Conservation (phyloP, 2,888 invertebrate genomes). For the Watsonalla cultraria region DNA sequence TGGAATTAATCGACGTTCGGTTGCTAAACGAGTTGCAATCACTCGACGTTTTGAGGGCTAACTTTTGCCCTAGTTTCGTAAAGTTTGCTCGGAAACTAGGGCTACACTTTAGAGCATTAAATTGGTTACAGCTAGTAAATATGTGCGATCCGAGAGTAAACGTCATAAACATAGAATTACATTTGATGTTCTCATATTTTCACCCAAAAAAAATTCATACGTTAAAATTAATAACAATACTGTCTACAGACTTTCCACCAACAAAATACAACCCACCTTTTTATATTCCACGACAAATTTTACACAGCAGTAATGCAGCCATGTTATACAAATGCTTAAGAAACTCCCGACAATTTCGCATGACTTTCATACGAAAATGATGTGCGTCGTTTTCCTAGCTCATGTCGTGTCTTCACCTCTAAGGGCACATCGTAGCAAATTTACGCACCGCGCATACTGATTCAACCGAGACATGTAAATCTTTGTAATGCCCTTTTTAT, state of each 20-base stretch:
- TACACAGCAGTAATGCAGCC: not conserved
- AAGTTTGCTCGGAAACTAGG: conserved; percentile 3
- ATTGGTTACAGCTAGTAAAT: no score
- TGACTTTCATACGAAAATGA: conserved; percentile 40
- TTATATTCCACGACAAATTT: no score
- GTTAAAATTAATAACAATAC: no score
- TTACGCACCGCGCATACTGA: conserved; percentile 37
- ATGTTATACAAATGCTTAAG: conserved; percentile 9
- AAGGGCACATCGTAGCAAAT: conserved; percentile 16
- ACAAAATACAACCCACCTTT: no score
- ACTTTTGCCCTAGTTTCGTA: conserved; percentile 9
- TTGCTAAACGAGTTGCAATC: conserved; percentile 19
- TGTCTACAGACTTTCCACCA: no score
- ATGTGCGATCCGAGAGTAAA: no score
- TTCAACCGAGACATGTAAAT: conserved; percentile 27
- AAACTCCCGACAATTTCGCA: conserved; percentile 35
- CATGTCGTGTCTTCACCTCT: conserved; percentile 35
- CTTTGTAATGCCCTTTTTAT: conserved; percentile 33
- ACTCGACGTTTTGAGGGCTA: not conserved
- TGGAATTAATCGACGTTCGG: conserved; percentile 33
- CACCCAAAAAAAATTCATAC: no score
- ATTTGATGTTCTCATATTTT: no score
- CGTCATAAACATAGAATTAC: no score
- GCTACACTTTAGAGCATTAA: not conserved
- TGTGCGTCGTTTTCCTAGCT: conserved; percentile 37